Conservation (phyloP, 2,113 vertebrate genomes). For the Prunella fulvescens region DNA sequence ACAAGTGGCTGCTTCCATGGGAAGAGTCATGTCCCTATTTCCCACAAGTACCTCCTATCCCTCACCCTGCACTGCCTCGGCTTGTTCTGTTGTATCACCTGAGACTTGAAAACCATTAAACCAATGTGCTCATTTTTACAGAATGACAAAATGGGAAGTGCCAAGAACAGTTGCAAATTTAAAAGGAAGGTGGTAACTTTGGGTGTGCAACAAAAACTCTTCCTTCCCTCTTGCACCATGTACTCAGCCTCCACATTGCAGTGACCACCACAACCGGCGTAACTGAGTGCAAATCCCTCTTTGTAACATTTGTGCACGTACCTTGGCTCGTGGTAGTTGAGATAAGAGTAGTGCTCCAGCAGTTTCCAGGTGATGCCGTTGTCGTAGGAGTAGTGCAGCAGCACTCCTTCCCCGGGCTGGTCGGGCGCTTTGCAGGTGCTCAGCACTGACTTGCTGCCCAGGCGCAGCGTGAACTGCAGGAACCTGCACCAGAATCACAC, state of each 20-base stretch:
- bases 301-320: constrained; percentile 9
- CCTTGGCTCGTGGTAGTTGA: constrained; percentile 96
- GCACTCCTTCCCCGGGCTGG: constrained; percentile 92
- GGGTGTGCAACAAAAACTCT: not conserved
- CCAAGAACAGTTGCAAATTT: not conserved
- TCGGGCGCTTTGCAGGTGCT: constrained; percentile 94
- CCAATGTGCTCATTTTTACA: not conserved
- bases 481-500: constrained; percentile 75
- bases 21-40: not conserved
- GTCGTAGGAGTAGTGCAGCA: constrained; percentile 94
- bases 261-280: not conserved
- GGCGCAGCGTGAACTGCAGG: constrained; percentile 91
- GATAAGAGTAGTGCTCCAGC: constrained; percentile 91
- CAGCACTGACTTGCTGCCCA: constrained; percentile 92
- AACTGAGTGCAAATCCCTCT: not conserved
- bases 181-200: not conserved
- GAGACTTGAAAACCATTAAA: not conserved
- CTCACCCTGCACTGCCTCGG: not conserved
- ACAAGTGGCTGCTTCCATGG: not conserved
- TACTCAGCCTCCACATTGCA: not conserved
- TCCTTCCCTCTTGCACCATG: not conserved
- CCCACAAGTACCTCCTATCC: not conserved
- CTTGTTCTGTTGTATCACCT: not conserved
- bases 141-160: not conserved
- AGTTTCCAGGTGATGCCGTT: constrained; percentile 97